Conservation (phyloP, 2,888 invertebrate species). For the Dynastes maya region DNA sequence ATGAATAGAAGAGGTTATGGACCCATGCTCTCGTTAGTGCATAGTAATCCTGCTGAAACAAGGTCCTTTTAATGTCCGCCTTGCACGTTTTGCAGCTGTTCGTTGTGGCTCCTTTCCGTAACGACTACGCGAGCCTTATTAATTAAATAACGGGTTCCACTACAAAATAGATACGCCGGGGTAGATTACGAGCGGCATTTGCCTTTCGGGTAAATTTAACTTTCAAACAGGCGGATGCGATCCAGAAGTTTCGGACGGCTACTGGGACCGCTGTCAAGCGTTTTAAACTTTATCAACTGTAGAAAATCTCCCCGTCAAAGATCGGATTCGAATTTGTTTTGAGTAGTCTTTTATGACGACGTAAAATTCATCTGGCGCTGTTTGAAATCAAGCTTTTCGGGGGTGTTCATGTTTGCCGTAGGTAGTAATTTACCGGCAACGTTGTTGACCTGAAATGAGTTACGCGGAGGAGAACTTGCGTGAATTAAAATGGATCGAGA, state of each 20-base stretch:
- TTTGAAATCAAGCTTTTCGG: not conserved
- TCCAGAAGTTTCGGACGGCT: not conserved
- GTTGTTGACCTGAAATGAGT: not conserved
- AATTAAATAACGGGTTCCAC: not conserved
- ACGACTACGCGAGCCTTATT: not conserved
- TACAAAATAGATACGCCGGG: not conserved
- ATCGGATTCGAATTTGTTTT: not conserved
- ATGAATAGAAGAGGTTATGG: not conserved
- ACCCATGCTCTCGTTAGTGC: not conserved
- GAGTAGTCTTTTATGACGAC: not conserved
- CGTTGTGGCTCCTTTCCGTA: not conserved
- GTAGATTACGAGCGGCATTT: not conserved
- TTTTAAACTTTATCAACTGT: conserved; percentile 9
- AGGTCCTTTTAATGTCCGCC: not conserved
- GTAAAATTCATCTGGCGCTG: not conserved
- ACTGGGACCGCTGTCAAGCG: not conserved
- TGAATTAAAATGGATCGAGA: not conserved
- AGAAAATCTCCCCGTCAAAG: not conserved
- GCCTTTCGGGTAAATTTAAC: not conserved
- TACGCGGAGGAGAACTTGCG: not conserved
- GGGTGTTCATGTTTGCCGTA: not conserved
- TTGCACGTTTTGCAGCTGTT: conserved; percentile 1
- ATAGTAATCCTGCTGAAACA: not conserved
- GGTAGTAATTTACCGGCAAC: no score
- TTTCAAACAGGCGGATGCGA: not conserved